A percentile compares a stretch with the other conserved stretches of the same genome.
phyloP scores from a whole-genome alignment of 2,113 vertebrate species.

The Mesocricetus auratus region DNA sequence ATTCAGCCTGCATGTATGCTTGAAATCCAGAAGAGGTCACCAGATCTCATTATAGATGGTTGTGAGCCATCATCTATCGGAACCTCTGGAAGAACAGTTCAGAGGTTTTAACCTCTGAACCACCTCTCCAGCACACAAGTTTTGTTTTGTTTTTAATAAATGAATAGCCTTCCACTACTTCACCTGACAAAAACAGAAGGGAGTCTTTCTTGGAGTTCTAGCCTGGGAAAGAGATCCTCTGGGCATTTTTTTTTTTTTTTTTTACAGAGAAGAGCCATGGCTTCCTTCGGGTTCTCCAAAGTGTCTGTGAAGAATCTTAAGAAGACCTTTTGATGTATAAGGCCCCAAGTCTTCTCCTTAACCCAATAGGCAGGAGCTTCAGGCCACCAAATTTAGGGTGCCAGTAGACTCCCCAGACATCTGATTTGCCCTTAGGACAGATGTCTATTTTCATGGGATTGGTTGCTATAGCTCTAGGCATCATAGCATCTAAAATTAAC shows the following conservation, averaged over 20 bases:
- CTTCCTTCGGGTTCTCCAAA: neutral
- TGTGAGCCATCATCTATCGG: no score
- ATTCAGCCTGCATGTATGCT: no score
- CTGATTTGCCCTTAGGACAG: neutral
- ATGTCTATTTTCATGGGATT: neutral
- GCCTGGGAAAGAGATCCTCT: neutral
- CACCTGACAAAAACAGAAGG: neutral
- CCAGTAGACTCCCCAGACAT: neutral
- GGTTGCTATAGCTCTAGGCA: constrained; percentile 55
- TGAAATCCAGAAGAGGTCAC: no score
- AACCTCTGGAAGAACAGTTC: no score
- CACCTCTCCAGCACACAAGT: neutral
- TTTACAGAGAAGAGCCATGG: neutral
- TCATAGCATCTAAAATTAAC: constrained; percentile 12
- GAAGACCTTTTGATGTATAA: neutral
- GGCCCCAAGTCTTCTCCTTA: neutral
- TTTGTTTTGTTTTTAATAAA: neutral
- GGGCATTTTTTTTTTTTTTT: neutral
- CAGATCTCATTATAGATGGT: no score
- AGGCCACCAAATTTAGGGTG: neutral
- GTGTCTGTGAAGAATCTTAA: neutral
- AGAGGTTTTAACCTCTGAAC: no score
- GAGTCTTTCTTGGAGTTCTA: neutral
- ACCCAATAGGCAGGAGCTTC: neutral
- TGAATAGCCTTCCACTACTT: neutral